These are phyloP conservation scores for Climacteris rufus DNA, from an alignment of 2,113 vertebrate species.

Conservation along the genomic window DNA sequence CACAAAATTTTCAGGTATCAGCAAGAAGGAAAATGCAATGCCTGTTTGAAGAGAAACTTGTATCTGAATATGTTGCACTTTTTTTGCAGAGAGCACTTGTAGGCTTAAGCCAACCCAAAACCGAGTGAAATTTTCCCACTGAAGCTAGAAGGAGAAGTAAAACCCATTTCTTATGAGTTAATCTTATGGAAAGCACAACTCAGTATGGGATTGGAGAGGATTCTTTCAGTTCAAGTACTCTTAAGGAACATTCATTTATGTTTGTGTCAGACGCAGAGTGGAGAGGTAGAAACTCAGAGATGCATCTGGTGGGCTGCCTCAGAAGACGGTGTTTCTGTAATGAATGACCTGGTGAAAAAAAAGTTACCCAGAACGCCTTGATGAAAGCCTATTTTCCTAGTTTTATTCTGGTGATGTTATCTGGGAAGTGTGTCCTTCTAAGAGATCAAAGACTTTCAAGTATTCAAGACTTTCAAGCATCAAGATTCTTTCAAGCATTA, in stretches of 20 bases:
- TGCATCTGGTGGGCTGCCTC: background rate
- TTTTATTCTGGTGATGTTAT: background rate
- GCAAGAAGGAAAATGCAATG: background rate
- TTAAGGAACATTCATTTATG: background rate
- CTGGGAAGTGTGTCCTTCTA: background rate
- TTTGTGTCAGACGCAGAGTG: background rate
- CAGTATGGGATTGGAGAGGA: background rate
- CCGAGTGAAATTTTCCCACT: background rate
- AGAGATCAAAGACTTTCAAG: background rate
- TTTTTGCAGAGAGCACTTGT: background rate
- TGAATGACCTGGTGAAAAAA: background rate
- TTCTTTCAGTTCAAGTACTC: background rate
- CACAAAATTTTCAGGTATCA: background rate
- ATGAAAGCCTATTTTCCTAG: background rate
- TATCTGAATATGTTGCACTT: background rate
- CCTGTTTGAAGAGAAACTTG: background rate
- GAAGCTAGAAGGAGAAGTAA: background rate
- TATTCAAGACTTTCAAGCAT: background rate
- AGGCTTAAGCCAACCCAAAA: background rate
- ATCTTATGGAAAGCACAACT: background rate
- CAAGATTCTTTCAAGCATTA: constrained; percentile 2
- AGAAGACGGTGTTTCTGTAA: background rate
- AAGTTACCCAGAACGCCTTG: background rate
- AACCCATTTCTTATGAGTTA: background rate
- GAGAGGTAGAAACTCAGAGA: background rate